Base-by-base conservation (phyloP, 2,113 vertebrate species). In the Elanoides forficatus region DNA sequence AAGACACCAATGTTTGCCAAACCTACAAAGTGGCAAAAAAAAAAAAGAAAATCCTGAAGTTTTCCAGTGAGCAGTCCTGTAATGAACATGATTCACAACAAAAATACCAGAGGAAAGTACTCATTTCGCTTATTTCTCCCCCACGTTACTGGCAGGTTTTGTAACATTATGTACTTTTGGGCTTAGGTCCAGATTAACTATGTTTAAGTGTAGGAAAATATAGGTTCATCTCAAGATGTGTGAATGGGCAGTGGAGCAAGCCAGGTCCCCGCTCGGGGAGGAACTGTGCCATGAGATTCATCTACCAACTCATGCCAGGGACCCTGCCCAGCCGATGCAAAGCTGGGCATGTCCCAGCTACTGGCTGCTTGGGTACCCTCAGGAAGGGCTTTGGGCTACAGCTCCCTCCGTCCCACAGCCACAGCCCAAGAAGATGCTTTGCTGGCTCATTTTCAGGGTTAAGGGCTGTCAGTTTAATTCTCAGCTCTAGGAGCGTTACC, bases 171-270 rank as follows among this genome's bases (percentile, higher is more conserved):
- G 58, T 68, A 25, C n/a, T 88, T 81, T 88, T 25, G 70, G 94
- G 76, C 81, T 73, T 16, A 19, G 20, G 40, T 88, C 92, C 97
- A 96, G 88, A 32, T 96, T 78, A 76, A 48, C 88, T 78, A 82
- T 45, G 59, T 86, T 78, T 86, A 90, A 95, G 79, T 10, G 58
- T 88, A 83, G 81, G 93, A 97, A 98, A 97, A 94, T 23, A 40
- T 13, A 75, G 91, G 84, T 66, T 94, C 93, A 95, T 96, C 84
- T 91, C 68, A 62, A 89, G 87, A 80, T 13, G 60, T 20, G 83
- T 72, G 76, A 80, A 50, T 30, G 50, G 45, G 50, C 53, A 78
- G 48, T 73, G 27, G 56, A 88, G 22, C 40, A 36, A 62, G 42
- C 40, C 56, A 58, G 50, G 32, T 53, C 55, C 62, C 19, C 22